A percentile compares a stretch with the other conserved stretches of the same genome.
These are phyloP conservation scores for Cyprinus carpio DNA, from an alignment of 2,113 vertebrate species.

Conservation along the genomic window DNA sequence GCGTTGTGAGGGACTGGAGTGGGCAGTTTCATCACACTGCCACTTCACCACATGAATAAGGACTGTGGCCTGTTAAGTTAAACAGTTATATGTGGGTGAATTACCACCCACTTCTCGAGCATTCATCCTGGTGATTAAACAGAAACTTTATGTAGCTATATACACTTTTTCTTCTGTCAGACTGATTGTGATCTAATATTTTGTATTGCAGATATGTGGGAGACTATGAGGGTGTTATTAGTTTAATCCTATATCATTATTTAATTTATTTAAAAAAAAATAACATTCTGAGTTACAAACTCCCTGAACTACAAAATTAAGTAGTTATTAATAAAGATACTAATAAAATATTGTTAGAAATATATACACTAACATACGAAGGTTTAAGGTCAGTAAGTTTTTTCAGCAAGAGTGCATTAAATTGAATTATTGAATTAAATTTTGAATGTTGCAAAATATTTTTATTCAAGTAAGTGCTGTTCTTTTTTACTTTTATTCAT, in stretches of 20 bases:
- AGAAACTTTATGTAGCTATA: conserved; percentile 19
- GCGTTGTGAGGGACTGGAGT: conserved; percentile 37
- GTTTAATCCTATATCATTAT: background rate
- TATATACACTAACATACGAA: background rate
- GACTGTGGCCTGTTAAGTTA: conserved; percentile 45
- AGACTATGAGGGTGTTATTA: background rate
- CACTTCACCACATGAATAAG: conserved; percentile 55
- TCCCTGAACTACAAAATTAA: background rate
- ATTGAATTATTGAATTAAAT: background rate
- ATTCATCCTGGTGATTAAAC: conserved; percentile 48
- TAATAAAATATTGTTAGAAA: background rate
- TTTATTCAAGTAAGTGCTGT: background rate
- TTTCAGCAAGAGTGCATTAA: too few relatives aligned
- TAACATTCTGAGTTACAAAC: too few relatives aligned
- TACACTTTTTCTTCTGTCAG: background rate
- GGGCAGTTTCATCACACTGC: conserved; percentile 50
- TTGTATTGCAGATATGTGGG: background rate
- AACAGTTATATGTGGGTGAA: conserved; percentile 57
- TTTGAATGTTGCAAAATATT: background rate
- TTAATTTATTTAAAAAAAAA: background rate
- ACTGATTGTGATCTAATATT: background rate
- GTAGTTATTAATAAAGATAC: background rate
- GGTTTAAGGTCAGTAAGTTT: background rate
- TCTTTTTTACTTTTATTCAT: background rate
- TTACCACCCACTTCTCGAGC: conserved; percentile 40